Percentiles rank a stretch among this genome's conserved stretches.
Evolutionary conservation across 23 tunicate genomes (phyloP).

Genomic region (Styela plicata): DNA sequence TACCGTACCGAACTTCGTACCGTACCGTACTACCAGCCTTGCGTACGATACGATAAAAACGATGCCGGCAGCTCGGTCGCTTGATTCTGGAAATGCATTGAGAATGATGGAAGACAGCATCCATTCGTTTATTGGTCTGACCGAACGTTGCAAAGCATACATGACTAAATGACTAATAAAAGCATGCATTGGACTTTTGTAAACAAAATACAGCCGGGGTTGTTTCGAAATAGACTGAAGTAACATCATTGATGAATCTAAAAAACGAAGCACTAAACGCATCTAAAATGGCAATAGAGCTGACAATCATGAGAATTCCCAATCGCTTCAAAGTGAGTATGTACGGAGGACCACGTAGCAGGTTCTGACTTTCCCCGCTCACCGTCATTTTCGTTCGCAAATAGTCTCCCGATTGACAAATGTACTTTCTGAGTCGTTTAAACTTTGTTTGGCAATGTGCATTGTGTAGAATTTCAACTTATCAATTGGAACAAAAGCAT

Average conservation of each 20-base stretch:
- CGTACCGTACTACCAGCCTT: no score
- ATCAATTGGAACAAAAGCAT: no score
- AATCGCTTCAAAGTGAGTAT: neutral
- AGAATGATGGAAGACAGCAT: neutral
- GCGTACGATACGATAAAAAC: neutral
- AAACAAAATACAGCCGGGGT: neutral
- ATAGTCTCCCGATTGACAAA: no score
- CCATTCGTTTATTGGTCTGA: conserved; percentile 8
- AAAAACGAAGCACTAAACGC: conserved; percentile 21
- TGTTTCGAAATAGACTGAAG: neutral
- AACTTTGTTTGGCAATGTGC: no score
- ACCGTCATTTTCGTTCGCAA: no score
- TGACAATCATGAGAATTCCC: conserved; percentile 15
- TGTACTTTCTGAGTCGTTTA: no score
- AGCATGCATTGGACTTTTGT: neutral
- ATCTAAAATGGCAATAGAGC: neutral
- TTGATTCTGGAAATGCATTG: neutral
- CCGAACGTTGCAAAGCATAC: neutral
- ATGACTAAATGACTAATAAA: conserved; percentile 5
- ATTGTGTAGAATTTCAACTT: no score
- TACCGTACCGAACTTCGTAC: no score
- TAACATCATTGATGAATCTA: conserved; percentile 20
- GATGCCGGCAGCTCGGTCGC: neutral
- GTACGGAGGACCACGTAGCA: neutral
- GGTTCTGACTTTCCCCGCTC: neutral